Evolutionary conservation across 53 echinoderm and acorn worm species (phyloP).

Genomic region (Patiria pectinifera): DNA sequence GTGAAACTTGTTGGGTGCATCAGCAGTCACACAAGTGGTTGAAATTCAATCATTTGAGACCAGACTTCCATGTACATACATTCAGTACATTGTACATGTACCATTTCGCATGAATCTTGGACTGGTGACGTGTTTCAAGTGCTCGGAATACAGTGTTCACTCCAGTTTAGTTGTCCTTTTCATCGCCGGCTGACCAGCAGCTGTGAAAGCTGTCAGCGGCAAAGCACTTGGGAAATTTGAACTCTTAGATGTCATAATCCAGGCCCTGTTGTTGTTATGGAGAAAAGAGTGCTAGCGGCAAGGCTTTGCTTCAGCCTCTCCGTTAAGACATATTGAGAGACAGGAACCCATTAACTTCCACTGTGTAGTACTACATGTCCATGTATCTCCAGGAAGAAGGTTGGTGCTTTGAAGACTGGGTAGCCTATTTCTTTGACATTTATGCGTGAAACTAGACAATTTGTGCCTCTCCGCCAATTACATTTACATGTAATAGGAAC

Average conservation of each 20-base stretch:
- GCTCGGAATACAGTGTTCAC: background rate
- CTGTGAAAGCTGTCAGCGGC: background rate
- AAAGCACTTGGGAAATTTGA: background rate
- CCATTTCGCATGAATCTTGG: background rate
- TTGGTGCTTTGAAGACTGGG: background rate
- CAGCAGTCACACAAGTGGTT: background rate
- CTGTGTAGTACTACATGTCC: background rate
- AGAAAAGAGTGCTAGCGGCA: background rate
- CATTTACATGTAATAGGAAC: no score
- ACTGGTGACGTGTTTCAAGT: background rate
- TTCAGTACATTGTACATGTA: background rate
- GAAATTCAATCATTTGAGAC: background rate
- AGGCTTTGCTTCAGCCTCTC: background rate
- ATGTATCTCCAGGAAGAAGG: no score
- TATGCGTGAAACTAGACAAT: no score
- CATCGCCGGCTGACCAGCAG: background rate
- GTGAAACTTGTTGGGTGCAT: background rate
- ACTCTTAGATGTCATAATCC: background rate
- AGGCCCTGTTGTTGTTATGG: background rate
- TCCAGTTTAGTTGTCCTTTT: constrained; percentile 6
- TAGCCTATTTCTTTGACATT: background rate
- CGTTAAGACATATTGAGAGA: constrained; percentile 1
- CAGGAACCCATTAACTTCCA: background rate
- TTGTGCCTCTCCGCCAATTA: no score
- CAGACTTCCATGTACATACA: background rate